Percentiles rank a stretch among this genome's conserved stretches.
Conservation (phyloP, 2,113 vertebrate species). For the Gnathonemus longibarbis region DNA sequence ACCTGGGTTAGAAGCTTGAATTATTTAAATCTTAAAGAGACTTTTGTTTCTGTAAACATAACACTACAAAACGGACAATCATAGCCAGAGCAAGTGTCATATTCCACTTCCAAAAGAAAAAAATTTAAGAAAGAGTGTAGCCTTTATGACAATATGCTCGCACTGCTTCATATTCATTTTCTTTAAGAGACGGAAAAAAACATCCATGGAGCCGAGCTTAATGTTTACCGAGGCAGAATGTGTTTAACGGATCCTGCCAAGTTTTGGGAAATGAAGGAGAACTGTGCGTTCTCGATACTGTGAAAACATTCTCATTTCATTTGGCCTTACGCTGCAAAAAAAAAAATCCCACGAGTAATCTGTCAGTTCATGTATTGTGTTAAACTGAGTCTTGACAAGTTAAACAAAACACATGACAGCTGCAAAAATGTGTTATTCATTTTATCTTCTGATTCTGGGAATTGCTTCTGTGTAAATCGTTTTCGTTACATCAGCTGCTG, state of each 20-base stretch:
- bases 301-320: not conserved
- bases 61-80: not conserved
- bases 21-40: not conserved
- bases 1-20: not conserved
- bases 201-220: not conserved
- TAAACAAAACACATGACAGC: slow-evolving; percentile 4
- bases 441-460: not conserved
- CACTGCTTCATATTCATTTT: not conserved
- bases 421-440: slow-evolving; percentile 9
- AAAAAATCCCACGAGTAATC: not conserved
- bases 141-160: not conserved
- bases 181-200: not conserved
- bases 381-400: slow-evolving; percentile 1
- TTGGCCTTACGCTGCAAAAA: not conserved
- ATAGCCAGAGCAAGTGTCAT: not conserved
- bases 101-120: not conserved
- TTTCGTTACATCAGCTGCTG: not conserved
- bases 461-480: not conserved
- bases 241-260: not conserved
- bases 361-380: not conserved
- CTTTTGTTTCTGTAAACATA: not conserved
- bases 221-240: not conserved
- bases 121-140: not conserved
- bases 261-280: not conserved
- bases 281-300: slow-evolving; percentile 8